Base-by-base conservation (phyloP, 2,888 invertebrate species). In the Ommatoiulus sabulosus region DNA sequence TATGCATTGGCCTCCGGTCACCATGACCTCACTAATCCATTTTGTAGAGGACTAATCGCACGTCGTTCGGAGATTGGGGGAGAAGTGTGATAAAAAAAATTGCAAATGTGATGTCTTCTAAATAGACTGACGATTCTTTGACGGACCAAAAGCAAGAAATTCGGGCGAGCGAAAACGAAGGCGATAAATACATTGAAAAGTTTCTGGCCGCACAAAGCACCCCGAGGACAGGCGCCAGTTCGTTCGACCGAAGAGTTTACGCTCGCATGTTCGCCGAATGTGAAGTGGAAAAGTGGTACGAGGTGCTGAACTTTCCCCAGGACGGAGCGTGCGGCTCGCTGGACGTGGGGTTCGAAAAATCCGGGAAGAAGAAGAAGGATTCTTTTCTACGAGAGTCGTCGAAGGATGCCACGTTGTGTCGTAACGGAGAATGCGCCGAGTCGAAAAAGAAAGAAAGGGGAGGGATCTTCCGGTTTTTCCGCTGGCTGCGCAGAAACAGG, bases 381-480 rank as follows among this genome's bases (percentile, higher is more conserved):
- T 48, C 85, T 7, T n/a, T 84, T 3, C 7, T 57, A 3, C n/a
- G 43, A 12, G 85, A 86, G n/a, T 17, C 52, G n/a, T 17, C 52
- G 15, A 85, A 43, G 10, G 80, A 44, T 48, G 12, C 48, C 6
- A 86, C 87, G 1, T 15, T 72, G 44, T n/a, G 44, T 7, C 43
- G 24, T 44, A 44, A 46, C 43, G 84, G 44, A 8, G 84, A 52
- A 15, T 20, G 35, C 43, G 35, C 12, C 8, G 52, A 84, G n/a
- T n/a, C 52, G 17, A 88, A 85, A 20, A 89, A 89, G 80, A 89
- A 87, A 17, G 87, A 89, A 46, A 84, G 89, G 35, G 89, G 89
- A 24, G 89, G 90, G 7, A 80, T 89, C 12, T 90, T 90, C 80
- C 84, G 88, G 24, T 90, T 90, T 44, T 89, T 90, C 24, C 88